Base-by-base conservation (phyloP, 2,797 vertebrate genomes). In the Sebastes diaconus region DNA sequence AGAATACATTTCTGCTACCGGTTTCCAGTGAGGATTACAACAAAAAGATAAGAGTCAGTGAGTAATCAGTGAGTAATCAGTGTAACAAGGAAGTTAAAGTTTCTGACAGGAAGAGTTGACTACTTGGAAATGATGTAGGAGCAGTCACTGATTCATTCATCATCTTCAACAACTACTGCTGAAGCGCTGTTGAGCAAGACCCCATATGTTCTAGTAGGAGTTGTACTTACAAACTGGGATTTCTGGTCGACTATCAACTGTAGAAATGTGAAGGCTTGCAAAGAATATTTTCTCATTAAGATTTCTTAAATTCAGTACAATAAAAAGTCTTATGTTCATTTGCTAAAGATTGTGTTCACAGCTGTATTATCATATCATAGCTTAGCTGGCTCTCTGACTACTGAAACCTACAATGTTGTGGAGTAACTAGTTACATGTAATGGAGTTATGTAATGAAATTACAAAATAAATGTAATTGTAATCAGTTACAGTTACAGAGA, bases 361-460 rank as follows among this genome's bases (percentile, higher is more conserved):
- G 75, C 63, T 68, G 80, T 58, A 61, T 73, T 63, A n/a, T 64
- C 70, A 36, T 5, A 34, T 34, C 66, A 32, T 36, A 30, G 12
- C 10, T 34, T 4, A 65, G 50, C 6, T 34, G 64, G 22, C 68
- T 73, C 42, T 29, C 55, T 12, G 13, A 8, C 32, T 6, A 34
- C 14, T 25, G 8, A 67, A 65, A 71, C 8, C 50, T 5, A 13
- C 25, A 42, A 42, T 42, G 39, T 42, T 42, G 39, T 42, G 39
- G 39, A 42, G 39, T 42, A 50, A 50, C 7, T 2, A 20, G 46
- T 50, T 20, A 20, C 3, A 50, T n/a, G 46, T 50, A 50, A 50
- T 60, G 14, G 58, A 60, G 58, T 29, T 60, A 30, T 16, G 25
- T 29, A 20, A 60, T 42, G 3, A 16, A 42, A 20, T 30, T 30